Base-by-base conservation (phyloP, 2,888 invertebrate species). In the Pristionchus entomophagus region DNA sequence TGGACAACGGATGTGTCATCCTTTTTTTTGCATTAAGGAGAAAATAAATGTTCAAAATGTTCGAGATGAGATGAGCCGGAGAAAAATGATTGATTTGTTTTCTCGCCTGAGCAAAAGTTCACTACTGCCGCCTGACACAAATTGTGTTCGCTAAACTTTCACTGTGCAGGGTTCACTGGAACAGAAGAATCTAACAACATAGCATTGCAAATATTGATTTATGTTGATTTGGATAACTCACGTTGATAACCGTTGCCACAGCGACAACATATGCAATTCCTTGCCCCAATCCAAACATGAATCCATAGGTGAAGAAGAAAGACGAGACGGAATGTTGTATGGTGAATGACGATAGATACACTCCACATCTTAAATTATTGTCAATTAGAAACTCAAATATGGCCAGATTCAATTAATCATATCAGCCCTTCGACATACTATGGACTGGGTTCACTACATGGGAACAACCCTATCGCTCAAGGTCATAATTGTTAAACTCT, bases 221-320 rank as follows among this genome's bases (percentile, higher is more conserved):
- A 45, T 10, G 45, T 59, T 14, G 59, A 12, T 35, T 38, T 53
- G 49, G n/a, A 35, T 26, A 38, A 87, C 88, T 77, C 32, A 91
- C 91, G 86, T 93, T 93, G 38, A 93, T 93, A 51, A 92, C 93
- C 29, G 90, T 89, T 8, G 92, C 87, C 0, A 93, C 93, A 5
- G 93, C 92, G 17, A 92, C 90, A 12, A 93, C 93, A 84, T 93
- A 93, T n/a, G 92, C 93, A 41, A 93, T 93, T 35, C 93, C 93
- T 65, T 91, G 91, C 73, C 93, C 93, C 17, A 93, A 87, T 26
- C 93, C 93, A 87, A 91, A 93, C 87, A 93, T 87, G 32, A 93
- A 88, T 22, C 93, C 93, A 86, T 93, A 93, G 17, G 91, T 90
- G 56, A 93, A 65, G 69, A 93, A 88, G 87, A 93, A 93, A 14